These are phyloP conservation scores for Eolophus roseicapilla DNA, from an alignment of 2,113 vertebrate genomes.

Conservation along the genomic window DNA sequence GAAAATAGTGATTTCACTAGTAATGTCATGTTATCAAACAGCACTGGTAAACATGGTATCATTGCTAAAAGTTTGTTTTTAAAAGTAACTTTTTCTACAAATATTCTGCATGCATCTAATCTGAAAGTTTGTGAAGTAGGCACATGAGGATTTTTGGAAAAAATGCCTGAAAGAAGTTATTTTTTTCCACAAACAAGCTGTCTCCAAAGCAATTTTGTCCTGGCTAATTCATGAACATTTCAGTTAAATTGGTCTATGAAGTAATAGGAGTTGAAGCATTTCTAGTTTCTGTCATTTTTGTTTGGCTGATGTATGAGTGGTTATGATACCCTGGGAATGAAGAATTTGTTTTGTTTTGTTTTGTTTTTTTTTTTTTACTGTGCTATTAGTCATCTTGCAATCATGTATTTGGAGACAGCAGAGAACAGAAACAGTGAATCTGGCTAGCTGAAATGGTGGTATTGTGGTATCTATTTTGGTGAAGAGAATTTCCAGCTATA, in stretches of 20 bases:
- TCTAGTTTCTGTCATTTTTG: background rate
- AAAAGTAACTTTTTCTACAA: background rate
- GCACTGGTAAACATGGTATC: background rate
- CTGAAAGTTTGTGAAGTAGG: background rate
- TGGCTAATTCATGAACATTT: background rate
- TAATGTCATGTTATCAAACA: rapidly evolving
- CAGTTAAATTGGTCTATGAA: background rate
- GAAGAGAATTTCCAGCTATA: background rate
- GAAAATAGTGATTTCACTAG: background rate
- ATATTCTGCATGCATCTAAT: rapidly evolving
- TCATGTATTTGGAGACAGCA: background rate
- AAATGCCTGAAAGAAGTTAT: background rate
- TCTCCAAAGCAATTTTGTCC: background rate
- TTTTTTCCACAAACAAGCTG: background rate
- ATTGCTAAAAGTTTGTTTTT: background rate
- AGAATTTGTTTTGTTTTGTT: background rate
- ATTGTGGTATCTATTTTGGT: background rate
- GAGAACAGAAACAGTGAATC: background rate
- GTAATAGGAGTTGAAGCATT: background rate
- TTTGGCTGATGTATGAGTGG: background rate
- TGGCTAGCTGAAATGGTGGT: background rate
- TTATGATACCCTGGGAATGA: background rate
- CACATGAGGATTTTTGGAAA: background rate
- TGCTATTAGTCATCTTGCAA: background rate
- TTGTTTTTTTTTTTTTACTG: background rate